phyloP scores from a whole-genome alignment of 2,113 vertebrate genomes.

The Vimba vimba region DNA sequence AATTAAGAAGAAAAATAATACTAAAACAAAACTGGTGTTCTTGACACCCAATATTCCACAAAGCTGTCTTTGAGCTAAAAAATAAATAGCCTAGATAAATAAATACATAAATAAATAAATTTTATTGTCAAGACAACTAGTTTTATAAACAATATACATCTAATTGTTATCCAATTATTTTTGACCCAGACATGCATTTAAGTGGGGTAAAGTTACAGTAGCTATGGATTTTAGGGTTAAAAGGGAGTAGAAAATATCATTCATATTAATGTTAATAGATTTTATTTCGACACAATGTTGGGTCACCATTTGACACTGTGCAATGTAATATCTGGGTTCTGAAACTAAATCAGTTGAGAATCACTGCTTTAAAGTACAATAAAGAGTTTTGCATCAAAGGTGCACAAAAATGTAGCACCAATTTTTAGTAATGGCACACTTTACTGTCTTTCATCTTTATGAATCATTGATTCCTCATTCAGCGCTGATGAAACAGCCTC shows the following conservation, averaged over 20 bases:
- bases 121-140: background rate
- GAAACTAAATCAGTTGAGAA: background rate
- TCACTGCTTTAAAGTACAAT: background rate
- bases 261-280: background rate
- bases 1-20: background rate
- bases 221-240: background rate
- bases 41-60: background rate
- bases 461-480: constrained; percentile 27
- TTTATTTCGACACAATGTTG: background rate
- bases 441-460: background rate
- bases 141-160: background rate
- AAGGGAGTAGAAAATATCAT: background rate
- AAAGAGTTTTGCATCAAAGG: background rate
- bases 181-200: background rate
- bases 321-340: background rate
- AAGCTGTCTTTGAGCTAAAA: background rate
- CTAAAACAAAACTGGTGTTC: background rate
- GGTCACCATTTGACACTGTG: background rate
- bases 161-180: background rate
- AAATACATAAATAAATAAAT: background rate
- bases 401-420: constrained; percentile 4
- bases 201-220: background rate
- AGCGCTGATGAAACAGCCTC: background rate
- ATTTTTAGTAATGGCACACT: constrained; percentile 11
- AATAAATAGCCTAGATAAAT: background rate